phyloP scores from a whole-genome alignment of 2,797 vertebrate genomes.

The Bovichtus variegatus region DNA sequence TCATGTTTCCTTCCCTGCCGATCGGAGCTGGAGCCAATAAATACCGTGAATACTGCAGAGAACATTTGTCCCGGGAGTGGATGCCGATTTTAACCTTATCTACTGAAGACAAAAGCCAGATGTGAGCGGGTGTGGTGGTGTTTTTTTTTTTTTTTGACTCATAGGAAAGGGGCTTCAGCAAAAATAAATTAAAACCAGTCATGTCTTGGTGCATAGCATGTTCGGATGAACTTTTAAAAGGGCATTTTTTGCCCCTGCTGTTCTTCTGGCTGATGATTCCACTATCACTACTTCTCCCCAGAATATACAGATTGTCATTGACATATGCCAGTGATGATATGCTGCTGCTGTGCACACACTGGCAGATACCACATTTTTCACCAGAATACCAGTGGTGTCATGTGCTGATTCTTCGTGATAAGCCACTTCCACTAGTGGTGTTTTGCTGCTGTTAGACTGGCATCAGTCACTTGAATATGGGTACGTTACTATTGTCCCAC shows the following conservation, averaged over 20 bases:
- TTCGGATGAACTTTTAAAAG: neutral
- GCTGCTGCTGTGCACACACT: neutral
- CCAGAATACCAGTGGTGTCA: no score
- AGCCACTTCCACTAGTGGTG: neutral
- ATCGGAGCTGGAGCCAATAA: no score
- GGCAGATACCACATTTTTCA: neutral
- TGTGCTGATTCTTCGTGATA: neutral
- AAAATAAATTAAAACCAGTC: no score
- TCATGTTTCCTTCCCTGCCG: no score
- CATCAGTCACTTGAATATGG: neutral
- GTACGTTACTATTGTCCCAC: neutral
- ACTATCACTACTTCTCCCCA: neutral
- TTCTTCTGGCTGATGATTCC: neutral
- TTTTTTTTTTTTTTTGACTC: no score
- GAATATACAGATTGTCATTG: neutral
- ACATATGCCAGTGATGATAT: neutral
- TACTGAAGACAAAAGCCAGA: no score
- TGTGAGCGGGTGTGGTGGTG: no score
- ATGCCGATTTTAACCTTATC: no score
- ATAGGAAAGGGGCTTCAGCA: no score
- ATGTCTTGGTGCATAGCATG: neutral
- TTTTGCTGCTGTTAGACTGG: neutral
- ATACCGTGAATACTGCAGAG: no score
- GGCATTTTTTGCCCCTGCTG: neutral
- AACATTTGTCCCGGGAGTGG: no score